Base-by-base conservation (phyloP, 2,888 invertebrate genomes). In the Cetonia aurata region DNA sequence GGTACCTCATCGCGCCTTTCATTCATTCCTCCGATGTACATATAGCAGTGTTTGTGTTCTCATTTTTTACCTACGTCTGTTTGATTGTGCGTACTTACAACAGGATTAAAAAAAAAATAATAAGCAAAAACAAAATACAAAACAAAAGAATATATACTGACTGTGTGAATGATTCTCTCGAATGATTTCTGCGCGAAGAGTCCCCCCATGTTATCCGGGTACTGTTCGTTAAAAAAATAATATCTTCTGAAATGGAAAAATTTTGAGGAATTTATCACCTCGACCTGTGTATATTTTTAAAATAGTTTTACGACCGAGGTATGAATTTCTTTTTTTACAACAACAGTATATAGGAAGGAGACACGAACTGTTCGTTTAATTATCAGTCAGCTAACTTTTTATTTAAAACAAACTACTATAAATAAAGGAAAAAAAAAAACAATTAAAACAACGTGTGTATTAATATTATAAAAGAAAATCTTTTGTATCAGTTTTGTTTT, bases 1-100 rank as follows among this genome's bases (percentile, higher is more conserved):
- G 74, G 76, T 76, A 77, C 79, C 79, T 79, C 79, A 77, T 76
- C 76, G 78, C 80, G 81, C 82, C 83, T 81, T 77, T 83, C 77
- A 78, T 82, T 83, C 83, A 82, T 83, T 83, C 83, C 83, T 82
- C 80, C 74, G 75, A 80, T 83, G 83, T 83, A 83, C 79, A 82
- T 82, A 81, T 79, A 79, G 72, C 74, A 73, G 81, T 82, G 81
- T 82, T 78, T 79, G 79, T 79, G 79, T 79, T 79, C 77, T 80
- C 80, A 78, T 80, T 78, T 79, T 79, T 75, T 76, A 76, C 77
- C 77, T 78, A 76, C 78, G 78, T 78, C 77, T 78, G 78, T 78
- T 77, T 78, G 77, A 76, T 76, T 77, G 82, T 82, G 83, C 80
- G 83, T 83, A 83, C 83, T 83, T 83, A 83, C 82, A 82, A 65